phyloP scores from a whole-genome alignment of 2,113 vertebrate species.

The Lonchura striata region DNA sequence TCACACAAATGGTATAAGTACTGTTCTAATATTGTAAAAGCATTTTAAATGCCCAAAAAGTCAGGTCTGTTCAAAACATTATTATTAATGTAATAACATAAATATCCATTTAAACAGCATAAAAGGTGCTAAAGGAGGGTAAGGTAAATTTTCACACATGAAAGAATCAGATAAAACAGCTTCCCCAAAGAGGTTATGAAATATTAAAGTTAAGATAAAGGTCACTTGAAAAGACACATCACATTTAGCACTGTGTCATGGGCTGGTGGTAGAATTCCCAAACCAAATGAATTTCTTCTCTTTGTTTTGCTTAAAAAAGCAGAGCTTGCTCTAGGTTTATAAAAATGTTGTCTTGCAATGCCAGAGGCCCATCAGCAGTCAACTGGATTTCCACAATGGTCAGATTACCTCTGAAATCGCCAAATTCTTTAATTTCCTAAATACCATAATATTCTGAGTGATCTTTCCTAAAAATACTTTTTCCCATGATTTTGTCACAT shows the following conservation, averaged over 20 bases:
- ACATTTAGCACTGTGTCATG: neutral
- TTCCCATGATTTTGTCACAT: neutral
- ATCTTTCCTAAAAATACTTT: neutral
- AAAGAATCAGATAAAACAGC: neutral
- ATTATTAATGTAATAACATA: neutral
- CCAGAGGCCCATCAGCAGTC: neutral
- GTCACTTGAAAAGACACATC: neutral
- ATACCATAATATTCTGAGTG: neutral
- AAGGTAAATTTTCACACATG: conserved; percentile 7
- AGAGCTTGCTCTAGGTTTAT: neutral
- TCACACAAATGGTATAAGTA: neutral
- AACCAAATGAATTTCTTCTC: neutral
- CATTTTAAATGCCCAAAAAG: neutral
- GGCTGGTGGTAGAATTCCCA: neutral
- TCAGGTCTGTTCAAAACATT: neutral
- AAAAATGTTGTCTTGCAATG: neutral
- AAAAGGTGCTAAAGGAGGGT: neutral
- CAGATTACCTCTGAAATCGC: neutral
- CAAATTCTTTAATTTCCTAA: neutral
- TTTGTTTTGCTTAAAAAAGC: neutral
- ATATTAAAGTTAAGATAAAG: conserved; percentile 30
- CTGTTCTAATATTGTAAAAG: neutral
- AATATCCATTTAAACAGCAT: neutral
- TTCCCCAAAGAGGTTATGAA: neutral
- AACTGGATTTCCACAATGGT: neutral